These are phyloP conservation scores for Pristionchus arcanus DNA, from an alignment of 2,888 invertebrate species.

Conservation along the genomic window DNA sequence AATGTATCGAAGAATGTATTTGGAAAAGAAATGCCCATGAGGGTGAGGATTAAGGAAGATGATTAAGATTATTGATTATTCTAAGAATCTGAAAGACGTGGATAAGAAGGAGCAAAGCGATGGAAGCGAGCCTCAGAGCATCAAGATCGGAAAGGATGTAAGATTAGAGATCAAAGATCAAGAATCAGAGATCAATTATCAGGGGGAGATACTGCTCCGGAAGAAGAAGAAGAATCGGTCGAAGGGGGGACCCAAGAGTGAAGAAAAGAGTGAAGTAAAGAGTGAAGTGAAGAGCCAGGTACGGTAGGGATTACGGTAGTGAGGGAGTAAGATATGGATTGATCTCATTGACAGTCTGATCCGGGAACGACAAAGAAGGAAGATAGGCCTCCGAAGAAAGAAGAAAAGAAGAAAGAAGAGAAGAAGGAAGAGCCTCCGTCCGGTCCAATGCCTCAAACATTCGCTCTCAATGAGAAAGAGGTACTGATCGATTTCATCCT, in stretches of 20 bases:
- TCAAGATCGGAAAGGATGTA: neutral
- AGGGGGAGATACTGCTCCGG: neutral
- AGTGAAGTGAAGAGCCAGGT: neutral
- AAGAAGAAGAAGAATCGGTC: neutral
- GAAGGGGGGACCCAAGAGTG: neutral
- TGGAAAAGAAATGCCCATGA: neutral
- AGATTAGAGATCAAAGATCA: neutral
- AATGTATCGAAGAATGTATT: neutral
- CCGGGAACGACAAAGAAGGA: neutral
- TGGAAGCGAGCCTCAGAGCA: neutral
- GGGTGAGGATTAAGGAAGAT: neutral
- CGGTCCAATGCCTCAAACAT: neutral
- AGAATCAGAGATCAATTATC: neutral
- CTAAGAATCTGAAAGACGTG: neutral
- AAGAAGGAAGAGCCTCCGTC: neutral
- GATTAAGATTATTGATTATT: neutral
- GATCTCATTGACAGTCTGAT: neutral
- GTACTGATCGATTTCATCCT: neutral
- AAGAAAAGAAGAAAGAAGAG: neutral
- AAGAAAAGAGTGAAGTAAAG: conserved; percentile 10
- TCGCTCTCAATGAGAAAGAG: conserved; percentile 1
- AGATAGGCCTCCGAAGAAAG: neutral
- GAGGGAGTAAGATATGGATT: neutral
- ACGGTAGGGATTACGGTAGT: neutral
- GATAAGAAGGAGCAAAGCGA: neutral